phyloP scores from a whole-genome alignment of 2,888 invertebrate genomes.

The Phortica magna region DNA sequence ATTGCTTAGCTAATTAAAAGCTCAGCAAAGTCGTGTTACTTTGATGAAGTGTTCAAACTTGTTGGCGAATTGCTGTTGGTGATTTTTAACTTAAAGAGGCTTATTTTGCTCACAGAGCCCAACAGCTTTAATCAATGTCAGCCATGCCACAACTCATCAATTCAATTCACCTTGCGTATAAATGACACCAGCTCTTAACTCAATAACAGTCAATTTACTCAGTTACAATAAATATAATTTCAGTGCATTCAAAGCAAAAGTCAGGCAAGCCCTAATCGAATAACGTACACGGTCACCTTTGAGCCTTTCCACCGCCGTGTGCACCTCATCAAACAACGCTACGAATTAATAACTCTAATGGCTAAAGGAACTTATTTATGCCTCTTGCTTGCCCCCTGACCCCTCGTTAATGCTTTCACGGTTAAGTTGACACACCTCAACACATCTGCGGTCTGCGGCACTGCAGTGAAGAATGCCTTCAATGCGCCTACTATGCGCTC shows the following conservation, averaged over 20 bases:
- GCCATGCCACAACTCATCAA: background rate
- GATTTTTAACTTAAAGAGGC: no score
- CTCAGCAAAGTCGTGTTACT: no score
- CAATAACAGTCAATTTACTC: no score
- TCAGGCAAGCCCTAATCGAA: background rate
- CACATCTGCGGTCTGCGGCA: background rate
- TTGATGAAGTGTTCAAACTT: no score
- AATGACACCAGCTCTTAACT: background rate
- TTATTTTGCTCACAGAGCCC: background rate
- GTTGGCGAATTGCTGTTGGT: no score
- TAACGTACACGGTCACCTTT: background rate
- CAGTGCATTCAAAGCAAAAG: background rate
- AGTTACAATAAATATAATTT: no score
- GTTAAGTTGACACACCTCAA: background rate
- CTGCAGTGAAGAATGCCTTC: background rate
- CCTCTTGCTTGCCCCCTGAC: background rate
- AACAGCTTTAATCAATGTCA: background rate
- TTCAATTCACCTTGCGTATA: background rate
- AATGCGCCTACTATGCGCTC: background rate
- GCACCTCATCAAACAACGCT: background rate
- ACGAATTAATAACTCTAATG: background rate
- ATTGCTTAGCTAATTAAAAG: no score
- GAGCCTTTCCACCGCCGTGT: background rate
- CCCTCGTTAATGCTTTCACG: no score
- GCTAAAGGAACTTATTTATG: background rate